A percentile compares a stretch with the other conserved stretches of the same genome.
These are phyloP conservation scores for Mandrillus leucophaeus DNA, from an alignment of 2,113 vertebrate species.

Conservation along the genomic window DNA sequence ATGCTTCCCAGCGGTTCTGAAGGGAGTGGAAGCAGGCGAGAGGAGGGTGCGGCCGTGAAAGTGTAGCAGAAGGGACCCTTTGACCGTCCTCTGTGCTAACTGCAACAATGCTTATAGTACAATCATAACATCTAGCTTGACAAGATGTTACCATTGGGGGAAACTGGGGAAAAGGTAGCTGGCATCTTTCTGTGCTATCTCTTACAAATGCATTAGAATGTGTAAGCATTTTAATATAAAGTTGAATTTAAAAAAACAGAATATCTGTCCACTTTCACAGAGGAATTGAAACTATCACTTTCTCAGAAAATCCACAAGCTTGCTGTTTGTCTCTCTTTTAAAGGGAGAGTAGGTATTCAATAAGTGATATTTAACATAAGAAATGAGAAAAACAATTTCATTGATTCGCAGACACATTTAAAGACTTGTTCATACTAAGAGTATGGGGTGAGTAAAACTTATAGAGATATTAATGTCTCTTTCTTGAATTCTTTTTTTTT, in stretches of 20 bases:
- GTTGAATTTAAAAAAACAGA: background rate
- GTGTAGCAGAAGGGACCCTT: background rate
- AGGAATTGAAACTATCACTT: background rate
- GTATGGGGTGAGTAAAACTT: background rate
- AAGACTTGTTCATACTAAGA: background rate
- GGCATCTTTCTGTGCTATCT: background rate
- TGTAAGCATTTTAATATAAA: background rate
- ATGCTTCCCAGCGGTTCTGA: fast-evolving
- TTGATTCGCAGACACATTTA: background rate
- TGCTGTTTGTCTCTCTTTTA: background rate
- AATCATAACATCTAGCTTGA: fast-evolving
- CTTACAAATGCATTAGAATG: background rate
- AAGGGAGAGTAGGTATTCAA: background rate
- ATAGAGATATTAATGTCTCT: background rate
- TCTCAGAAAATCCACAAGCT: background rate
- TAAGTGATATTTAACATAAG: background rate
- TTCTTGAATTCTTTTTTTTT: background rate
- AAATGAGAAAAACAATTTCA: background rate
- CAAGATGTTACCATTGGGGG: background rate
- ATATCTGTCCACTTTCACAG: background rate
- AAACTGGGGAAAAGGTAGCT: too few species aligned
- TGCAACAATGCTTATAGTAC: fast-evolving
- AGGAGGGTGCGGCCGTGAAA: fast-evolving
- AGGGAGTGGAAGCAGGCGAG: background rate
- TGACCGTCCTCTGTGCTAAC: fast-evolving